Conservation (phyloP, 2,113 vertebrate species). For the Bungarus multicinctus region DNA sequence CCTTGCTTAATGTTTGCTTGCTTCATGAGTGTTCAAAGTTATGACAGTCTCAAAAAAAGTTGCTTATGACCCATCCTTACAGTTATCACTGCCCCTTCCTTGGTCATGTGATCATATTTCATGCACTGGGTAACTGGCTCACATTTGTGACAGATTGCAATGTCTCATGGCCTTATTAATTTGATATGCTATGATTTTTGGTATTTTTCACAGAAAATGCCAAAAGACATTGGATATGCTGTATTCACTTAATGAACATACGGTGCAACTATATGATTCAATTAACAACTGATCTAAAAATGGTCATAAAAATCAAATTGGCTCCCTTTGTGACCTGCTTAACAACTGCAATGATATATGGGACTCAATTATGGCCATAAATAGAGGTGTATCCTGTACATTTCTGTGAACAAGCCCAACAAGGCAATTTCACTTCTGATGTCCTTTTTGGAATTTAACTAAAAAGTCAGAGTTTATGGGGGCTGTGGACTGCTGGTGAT, state of each 20-base stretch:
- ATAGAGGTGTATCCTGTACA: not conserved
- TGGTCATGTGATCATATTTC: not conserved
- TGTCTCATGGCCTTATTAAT: not conserved
- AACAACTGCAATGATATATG: not conserved
- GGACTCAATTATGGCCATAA: not conserved
- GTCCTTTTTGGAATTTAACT: not conserved
- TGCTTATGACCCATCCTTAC: not conserved
- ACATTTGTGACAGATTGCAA: not conserved
- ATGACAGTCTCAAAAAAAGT: not conserved
- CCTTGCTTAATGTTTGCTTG: not conserved
- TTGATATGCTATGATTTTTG: not conserved
- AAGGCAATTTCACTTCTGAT: not conserved
- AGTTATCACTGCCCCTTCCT: not conserved
- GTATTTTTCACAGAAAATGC: not conserved
- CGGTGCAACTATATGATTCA: not conserved
- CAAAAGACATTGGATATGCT: not conserved
- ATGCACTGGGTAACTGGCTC: not conserved
- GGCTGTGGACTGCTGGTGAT: not conserved
- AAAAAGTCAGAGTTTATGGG: not conserved
- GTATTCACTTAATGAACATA: not conserved
- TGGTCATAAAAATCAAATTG: not conserved
- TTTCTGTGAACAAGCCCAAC: not conserved
- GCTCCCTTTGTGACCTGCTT: not conserved
- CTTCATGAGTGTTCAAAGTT: not conserved
- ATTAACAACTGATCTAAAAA: not conserved